These are phyloP conservation scores for Pelodiscus sinensis DNA, from an alignment of 2,113 vertebrate species.

Conservation along the genomic window DNA sequence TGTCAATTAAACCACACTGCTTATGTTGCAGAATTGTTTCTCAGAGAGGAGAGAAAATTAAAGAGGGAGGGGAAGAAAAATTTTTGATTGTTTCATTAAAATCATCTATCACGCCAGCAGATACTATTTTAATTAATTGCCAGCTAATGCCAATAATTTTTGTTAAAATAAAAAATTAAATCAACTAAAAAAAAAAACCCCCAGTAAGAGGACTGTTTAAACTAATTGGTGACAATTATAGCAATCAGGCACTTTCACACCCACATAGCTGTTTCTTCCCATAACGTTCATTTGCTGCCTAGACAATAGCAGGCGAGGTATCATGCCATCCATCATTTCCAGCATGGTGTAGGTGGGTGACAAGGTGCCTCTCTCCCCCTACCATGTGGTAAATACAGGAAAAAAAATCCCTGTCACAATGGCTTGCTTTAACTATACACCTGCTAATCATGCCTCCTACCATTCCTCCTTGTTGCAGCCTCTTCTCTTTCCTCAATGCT, in stretches of 20 bases:
- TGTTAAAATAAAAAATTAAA: neutral
- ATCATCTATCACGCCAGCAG: neutral
- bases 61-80: neutral
- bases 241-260: slow-evolving; percentile 51
- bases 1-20: slow-evolving; percentile 22
- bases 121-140: slow-evolving; percentile 37
- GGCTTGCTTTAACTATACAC: accelerated
- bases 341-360: slow-evolving; percentile 45
- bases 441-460: neutral
- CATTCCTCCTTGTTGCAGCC: neutral
- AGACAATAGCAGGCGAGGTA: slow-evolving; percentile 31
- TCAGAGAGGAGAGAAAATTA: slow-evolving; percentile 16
- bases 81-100: slow-evolving; percentile 6
- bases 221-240: slow-evolving; percentile 60
- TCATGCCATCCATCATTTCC: neutral
- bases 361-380: neutral
- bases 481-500: neutral
- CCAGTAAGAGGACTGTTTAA: slow-evolving; percentile 41
- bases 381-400: neutral
- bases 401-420: neutral
- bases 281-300: slow-evolving; percentile 23
- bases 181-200: neutral
- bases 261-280: slow-evolving; percentile 15
- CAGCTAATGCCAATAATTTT: neutral
- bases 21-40: neutral